Evolutionary conservation across 2,888 invertebrate genomes (phyloP).

Genomic region (Melieria crassipennis): DNA sequence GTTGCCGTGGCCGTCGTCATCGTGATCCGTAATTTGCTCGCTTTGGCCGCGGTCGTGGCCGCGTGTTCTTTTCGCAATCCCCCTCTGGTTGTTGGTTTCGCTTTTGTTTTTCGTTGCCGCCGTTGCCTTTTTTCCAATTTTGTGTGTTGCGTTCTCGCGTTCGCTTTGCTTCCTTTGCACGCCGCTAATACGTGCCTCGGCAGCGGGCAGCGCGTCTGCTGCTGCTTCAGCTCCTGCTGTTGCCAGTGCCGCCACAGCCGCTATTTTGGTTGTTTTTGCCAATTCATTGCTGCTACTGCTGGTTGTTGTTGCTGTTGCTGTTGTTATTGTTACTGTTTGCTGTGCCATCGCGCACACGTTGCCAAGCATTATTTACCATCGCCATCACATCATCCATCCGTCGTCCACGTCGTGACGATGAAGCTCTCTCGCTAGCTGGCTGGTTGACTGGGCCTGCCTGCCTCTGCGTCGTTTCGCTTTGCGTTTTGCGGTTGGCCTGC

Average conservation of each 20-base stretch:
- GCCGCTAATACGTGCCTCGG: slow-evolving; percentile 23
- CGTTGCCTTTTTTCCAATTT: slow-evolving; percentile 18
- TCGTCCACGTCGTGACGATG: not conserved
- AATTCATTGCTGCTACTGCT: slow-evolving; percentile 12
- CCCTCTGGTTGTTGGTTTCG: too few relatives aligned
- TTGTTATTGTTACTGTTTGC: slow-evolving; percentile 3
- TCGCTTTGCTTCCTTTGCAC: slow-evolving; percentile 10
- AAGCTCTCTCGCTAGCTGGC: slow-evolving; percentile 18
- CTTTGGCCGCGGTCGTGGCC: slow-evolving; percentile 16
- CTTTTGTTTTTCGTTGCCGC: not conserved
- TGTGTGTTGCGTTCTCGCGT: slow-evolving; percentile 4
- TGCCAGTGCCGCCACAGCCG: not conserved
- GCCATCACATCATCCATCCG: slow-evolving; percentile 12
- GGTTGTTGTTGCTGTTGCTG: slow-evolving; percentile 19
- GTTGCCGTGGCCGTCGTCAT: slow-evolving; percentile 13
- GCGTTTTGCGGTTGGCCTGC: slow-evolving; percentile 20
- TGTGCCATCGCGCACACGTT: slow-evolving; percentile 3
- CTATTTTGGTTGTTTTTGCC: slow-evolving; percentile 21
- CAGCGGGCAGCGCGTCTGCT: slow-evolving; percentile 9
- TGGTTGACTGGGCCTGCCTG: slow-evolving; percentile 21
- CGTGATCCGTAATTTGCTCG: slow-evolving; percentile 28
- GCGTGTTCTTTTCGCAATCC: not conserved
- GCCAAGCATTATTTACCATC: slow-evolving; percentile 37
- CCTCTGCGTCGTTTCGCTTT: not conserved
- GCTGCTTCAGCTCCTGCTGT: slow-evolving; percentile 22